Conservation (phyloP, 2,888 invertebrate genomes). For the Caenorhabditis uteleia region DNA sequence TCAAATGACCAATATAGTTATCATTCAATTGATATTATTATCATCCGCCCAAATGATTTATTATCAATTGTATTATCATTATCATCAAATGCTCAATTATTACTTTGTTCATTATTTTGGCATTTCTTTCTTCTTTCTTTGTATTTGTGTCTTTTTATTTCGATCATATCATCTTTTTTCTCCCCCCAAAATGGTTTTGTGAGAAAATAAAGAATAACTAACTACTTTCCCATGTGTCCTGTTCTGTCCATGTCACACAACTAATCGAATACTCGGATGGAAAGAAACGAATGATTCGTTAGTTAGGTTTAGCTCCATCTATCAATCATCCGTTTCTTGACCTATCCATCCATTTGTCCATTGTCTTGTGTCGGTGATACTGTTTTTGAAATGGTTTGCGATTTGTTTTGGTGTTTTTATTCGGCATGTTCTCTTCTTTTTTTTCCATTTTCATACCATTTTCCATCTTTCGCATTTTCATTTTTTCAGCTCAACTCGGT, state of each 20-base stretch:
- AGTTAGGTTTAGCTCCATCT: background rate
- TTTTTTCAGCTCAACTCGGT: too few species aligned
- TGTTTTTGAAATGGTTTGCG: constrained; percentile 20
- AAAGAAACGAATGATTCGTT: background rate
- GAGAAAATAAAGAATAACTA: constrained; percentile 33
- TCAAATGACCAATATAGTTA: too few species aligned
- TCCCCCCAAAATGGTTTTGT: background rate
- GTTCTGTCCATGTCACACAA: constrained; percentile 26
- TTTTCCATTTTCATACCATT: background rate
- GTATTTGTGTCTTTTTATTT: constrained; percentile 6
- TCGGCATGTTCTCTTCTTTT: too few species aligned
- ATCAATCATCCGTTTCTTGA: background rate
- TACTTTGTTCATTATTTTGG: too few species aligned
- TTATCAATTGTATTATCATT: too few species aligned
- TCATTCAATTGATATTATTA: too few species aligned
- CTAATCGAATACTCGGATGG: background rate
- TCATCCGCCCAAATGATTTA: too few species aligned
- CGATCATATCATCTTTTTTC: constrained; percentile 28
- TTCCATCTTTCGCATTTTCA: background rate
- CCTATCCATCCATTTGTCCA: constrained; percentile 23
- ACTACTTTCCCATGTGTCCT: constrained; percentile 9
- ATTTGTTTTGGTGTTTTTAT: too few species aligned
- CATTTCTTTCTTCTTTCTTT: constrained; percentile 6
- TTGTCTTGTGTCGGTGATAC: constrained; percentile 34
- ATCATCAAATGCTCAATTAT: too few species aligned